phyloP scores from a whole-genome alignment of 2,888 invertebrate species.

The Euplexia lucipara region DNA sequence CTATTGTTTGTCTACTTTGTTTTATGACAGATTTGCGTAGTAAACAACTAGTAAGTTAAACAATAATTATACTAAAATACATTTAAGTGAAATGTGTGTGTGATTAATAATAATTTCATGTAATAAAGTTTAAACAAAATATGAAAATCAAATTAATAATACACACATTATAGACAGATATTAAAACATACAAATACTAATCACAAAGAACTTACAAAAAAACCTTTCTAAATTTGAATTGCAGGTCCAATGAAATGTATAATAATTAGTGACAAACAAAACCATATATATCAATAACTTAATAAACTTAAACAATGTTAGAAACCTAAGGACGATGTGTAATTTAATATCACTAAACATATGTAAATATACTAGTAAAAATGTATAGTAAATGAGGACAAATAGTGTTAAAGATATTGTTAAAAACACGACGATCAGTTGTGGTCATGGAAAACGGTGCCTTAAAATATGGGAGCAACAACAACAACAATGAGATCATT shows the following conservation, averaged over 20 bases:
- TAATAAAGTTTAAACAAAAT: not conserved
- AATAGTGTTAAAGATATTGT: constrained; percentile 74
- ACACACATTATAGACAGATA: not conserved
- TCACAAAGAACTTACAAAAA: constrained; percentile 1
- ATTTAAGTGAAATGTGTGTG: constrained; percentile 1
- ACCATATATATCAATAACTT: constrained; percentile 54
- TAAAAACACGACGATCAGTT: constrained; percentile 83
- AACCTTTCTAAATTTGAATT: constrained; percentile 38
- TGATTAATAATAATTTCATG: constrained; percentile 13
- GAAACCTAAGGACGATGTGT: constrained; percentile 52
- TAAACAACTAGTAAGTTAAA: constrained; percentile 23
- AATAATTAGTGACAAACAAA: constrained; percentile 40
- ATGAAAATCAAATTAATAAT: constrained; percentile 1
- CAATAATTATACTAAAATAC: constrained; percentile 1
- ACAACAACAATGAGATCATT: constrained; percentile 89
- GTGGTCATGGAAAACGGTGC: constrained; percentile 91
- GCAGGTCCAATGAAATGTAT: constrained; percentile 49
- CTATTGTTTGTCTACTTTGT: constrained; percentile 39
- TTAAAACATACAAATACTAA: constrained; percentile 2
- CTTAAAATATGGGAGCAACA: constrained; percentile 91
- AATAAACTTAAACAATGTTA: constrained; percentile 48
- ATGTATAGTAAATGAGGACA: constrained; percentile 73
- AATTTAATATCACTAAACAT: constrained; percentile 61
- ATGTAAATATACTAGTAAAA: constrained; percentile 56
- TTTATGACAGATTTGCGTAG: constrained; percentile 29